Conservation (phyloP, 2,888 invertebrate species). For the Mimas tiliae region DNA sequence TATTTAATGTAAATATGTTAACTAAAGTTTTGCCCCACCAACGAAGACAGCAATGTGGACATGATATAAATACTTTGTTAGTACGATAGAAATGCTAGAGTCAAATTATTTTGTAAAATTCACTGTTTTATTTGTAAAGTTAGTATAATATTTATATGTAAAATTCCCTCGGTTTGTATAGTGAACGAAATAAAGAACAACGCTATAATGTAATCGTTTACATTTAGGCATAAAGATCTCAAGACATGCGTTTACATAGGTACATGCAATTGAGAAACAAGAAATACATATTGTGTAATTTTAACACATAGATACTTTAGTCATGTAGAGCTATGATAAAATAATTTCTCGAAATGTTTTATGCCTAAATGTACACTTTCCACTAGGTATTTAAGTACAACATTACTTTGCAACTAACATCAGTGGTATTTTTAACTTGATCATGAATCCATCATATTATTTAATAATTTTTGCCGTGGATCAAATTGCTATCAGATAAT, state of each 20-base stretch:
- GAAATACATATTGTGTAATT: neutral
- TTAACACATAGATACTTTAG: neutral
- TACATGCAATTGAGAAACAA: neutral
- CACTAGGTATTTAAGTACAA: constrained; percentile 19
- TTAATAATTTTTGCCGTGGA: constrained; percentile 27
- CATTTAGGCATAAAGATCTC: constrained; percentile 16
- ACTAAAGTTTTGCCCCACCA: constrained; percentile 76
- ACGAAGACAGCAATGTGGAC: constrained; percentile 55
- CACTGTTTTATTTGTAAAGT: neutral
- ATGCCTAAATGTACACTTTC: constrained; percentile 21
- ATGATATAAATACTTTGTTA: constrained; percentile 29
- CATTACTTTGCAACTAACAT: constrained; percentile 23
- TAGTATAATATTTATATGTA: neutral
- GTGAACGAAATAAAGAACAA: neutral
- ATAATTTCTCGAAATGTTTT: neutral
- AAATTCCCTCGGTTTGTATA: neutral
- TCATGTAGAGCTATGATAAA: neutral
- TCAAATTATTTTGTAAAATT: neutral
- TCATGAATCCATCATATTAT: constrained; percentile 27
- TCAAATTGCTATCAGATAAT: neutral
- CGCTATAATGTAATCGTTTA: neutral
- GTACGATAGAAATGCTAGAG: neutral
- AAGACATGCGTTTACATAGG: neutral
- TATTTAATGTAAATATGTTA: constrained; percentile 61
- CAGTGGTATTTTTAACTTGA: neutral